Percentiles rank a stretch among this genome's conserved stretches.
Evolutionary conservation across 2,888 invertebrate genomes (phyloP).

Genomic region (Phengaris arion): DNA sequence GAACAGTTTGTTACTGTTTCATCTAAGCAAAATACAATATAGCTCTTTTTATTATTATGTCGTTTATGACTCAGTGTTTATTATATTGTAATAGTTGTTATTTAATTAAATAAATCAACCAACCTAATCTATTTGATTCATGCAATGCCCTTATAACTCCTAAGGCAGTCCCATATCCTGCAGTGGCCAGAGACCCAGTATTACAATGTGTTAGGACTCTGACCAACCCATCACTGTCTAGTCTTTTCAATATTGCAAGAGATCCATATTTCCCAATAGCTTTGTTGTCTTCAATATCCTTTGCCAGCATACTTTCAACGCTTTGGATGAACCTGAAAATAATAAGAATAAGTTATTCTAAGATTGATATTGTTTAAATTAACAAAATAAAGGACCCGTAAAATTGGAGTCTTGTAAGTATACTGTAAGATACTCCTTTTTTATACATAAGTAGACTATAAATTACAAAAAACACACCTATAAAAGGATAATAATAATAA

Average conservation of each 20-base stretch:
- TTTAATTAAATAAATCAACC: slow-evolving; percentile 40
- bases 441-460: no score
- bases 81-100: no score
- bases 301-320: slow-evolving; percentile 90
- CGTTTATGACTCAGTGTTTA: no score
- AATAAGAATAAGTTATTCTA: slow-evolving; percentile 1
- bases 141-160: slow-evolving; percentile 95
- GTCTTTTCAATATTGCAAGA: slow-evolving; percentile 83
- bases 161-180: slow-evolving; percentile 97
- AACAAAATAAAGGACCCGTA: background rate
- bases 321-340: slow-evolving; percentile 84
- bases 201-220: slow-evolving; percentile 97
- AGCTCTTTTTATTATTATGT: background rate
- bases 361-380: background rate
- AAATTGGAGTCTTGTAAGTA: background rate
- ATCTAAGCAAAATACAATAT: background rate
- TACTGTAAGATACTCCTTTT: background rate
- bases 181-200: slow-evolving; percentile 98
- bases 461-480: background rate
- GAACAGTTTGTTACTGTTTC: background rate
- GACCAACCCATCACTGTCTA: slow-evolving; percentile 80
- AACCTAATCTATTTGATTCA: slow-evolving; percentile 84
- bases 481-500: background rate
- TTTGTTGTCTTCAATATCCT: slow-evolving; percentile 93
- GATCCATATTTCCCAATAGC: slow-evolving; percentile 92